Percentiles rank a stretch among this genome's conserved stretches.
phyloP scores from a whole-genome alignment of 2,888 invertebrate species.

The Fragum fragum region DNA sequence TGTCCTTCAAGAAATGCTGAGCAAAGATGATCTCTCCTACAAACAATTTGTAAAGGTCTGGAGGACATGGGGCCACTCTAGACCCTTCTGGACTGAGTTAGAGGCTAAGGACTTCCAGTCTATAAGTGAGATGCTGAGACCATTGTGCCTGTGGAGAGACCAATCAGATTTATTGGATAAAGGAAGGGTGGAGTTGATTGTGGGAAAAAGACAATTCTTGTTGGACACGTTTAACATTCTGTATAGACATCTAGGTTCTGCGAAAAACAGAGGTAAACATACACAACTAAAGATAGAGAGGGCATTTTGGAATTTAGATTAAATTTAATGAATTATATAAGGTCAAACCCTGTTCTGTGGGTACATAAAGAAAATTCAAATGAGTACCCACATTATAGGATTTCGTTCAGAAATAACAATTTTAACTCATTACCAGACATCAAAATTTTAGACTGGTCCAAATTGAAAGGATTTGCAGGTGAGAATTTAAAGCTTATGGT shows the following conservation, averaged over 20 bases:
- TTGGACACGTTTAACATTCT: conserved; percentile 31
- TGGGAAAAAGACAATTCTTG: conserved; percentile 40
- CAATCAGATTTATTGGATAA: conserved; percentile 49
- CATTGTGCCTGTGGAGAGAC: conserved; percentile 41
- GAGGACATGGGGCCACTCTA: conserved; percentile 76
- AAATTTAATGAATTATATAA: too few species aligned
- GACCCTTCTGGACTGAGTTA: conserved; percentile 64
- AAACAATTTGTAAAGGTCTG: conserved; percentile 73
- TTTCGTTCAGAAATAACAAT: too few species aligned
- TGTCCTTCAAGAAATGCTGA: conserved; percentile 69
- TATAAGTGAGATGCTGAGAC: background rate
- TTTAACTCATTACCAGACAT: too few species aligned
- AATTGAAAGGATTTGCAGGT: too few species aligned
- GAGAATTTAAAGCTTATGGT: too few species aligned
- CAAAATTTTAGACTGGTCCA: too few species aligned
- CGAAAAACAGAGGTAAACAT: background rate
- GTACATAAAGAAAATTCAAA: too few species aligned
- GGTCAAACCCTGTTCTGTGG: too few species aligned
- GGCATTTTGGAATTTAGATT: too few species aligned
- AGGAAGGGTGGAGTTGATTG: conserved; percentile 65
- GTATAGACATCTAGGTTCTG: background rate
- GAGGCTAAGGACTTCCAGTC: conserved; percentile 57
- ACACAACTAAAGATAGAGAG: too few species aligned
- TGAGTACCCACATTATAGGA: too few species aligned
- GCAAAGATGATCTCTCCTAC: conserved; percentile 69